Evolutionary conservation across 2,888 invertebrate genomes (phyloP), one percentile per base, ranked within the genome.

Genomic region (Drosophila formosana): DNA sequence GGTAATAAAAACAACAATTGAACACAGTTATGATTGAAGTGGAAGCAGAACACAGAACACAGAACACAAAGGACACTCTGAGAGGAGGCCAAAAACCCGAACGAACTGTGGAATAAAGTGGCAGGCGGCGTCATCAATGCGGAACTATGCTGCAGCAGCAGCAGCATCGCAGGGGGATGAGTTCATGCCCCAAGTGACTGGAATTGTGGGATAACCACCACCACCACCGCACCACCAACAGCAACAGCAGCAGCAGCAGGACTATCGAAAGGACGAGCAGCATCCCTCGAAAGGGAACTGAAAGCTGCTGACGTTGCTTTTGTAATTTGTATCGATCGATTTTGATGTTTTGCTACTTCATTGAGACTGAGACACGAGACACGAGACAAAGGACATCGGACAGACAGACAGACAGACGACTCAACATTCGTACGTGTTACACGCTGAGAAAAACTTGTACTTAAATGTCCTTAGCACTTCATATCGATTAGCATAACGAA

Each of bases 1-100:
- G 80, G 88, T 82, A 88, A 88, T 88, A 87, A 85, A 84, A 89
- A 84, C 88, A 87, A 86, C 89, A 87, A 86, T 86, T 89, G 89
- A 89, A 88, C 86, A 77, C 86, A 82, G 89, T 86, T 86, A 86
- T 86, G 86, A 86, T 86, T 86, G 88, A 87, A 86, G 88, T 89
- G 87, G 82, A 83, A 83, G 80, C 66, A 74, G 67, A 88, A 64
- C 68, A 74, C 47, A 43, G 58, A 30, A 64, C 55, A 58, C 28
- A 60, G 30, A 23, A 61, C 25, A 72, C 63, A 75, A 63, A 71
- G 58, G 43, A 61, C 47, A 62, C 49, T 60, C 30, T 43, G 30
- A 37, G 28, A n/a, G 30, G 65, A 49, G 25, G 28, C 34, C 13
- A 37, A 53, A 57, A 52, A 37, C 4, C n/a, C 39, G 63, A 39